Base-by-base conservation (phyloP, 1,140 invertebrate genomes). In the Leptopilina boulardi region DNA sequence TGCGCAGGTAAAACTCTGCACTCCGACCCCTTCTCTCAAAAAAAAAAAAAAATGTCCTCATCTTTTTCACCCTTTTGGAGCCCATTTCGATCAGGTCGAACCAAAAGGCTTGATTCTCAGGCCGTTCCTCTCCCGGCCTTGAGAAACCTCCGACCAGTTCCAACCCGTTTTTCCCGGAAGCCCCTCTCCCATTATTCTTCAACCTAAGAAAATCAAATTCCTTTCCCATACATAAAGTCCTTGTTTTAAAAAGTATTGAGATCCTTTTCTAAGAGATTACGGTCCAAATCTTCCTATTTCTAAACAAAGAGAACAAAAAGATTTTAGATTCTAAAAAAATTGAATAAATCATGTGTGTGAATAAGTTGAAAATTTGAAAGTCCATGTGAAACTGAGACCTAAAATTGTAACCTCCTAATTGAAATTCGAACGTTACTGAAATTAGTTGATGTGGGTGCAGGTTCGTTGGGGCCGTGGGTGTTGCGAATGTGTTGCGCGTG, bases 41-140 rank as follows among this genome's bases (percentile, higher is more conserved):
- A 51, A 18, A 51, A n/a, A 51, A 59, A 4, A 5, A 15, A 11
- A 41, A 19, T 34, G 70, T 56, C 70, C 56, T 47, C 30, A 66
- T 47, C 74, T 51, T 51, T 71, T 59, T 34, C 81, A 73, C 59
- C 74, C 23, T 47, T 34, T 73, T 23, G 13, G 59, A 23, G 13
- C 51, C 15, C 72, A n/a, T n/a, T 70, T 74, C n/a, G 47, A 51
- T n/a, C 4, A 47, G 44, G 11, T n/a, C 44, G 30, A 13, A 44
- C 66, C 77, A 74, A 79, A 38, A 38, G 34, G 26, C 26, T 30
- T 30, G 78, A 77, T 73, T 75, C 81, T 74, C 83, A 76, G 84
- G 85, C 82, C 84, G 82, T 85, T 86, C 85, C 84, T 86, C 84
- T 85, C 83, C 79, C 84, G 85, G 80, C 86, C 86, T 86, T 86